Percentiles rank a stretch among this genome's conserved stretches.
Conservation (phyloP, 2,888 invertebrate genomes). For the Caenorhabditis sp. region DNA sequence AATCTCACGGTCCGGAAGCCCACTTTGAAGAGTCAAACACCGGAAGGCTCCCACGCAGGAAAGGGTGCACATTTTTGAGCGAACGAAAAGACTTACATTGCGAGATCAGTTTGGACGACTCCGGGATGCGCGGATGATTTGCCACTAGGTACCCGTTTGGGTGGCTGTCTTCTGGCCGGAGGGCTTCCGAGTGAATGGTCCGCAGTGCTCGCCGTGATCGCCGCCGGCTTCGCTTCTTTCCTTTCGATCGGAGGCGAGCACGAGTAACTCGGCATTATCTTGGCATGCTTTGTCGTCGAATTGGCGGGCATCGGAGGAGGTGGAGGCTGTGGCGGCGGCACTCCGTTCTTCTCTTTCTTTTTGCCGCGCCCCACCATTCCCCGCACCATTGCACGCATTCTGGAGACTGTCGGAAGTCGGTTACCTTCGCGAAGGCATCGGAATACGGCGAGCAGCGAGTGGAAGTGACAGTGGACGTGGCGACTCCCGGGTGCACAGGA, state of each 20-base stretch:
- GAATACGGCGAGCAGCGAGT: neutral
- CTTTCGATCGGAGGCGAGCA: constrained; percentile 39
- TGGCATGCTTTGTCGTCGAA: constrained; percentile 29
- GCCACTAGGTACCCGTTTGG: constrained; percentile 38
- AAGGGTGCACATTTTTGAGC: too few species aligned
- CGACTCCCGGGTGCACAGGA: constrained; percentile 2
- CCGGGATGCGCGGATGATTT: constrained; percentile 13
- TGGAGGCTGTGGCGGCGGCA: constrained; percentile 12
- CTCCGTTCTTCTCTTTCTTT: constrained; percentile 46
- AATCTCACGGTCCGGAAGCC: neutral
- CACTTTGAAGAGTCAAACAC: neutral
- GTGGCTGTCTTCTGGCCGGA: constrained; percentile 29
- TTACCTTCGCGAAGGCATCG: constrained; percentile 1
- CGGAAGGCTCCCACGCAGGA: too few species aligned
- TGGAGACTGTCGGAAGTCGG: neutral
- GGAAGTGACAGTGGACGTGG: constrained; percentile 3
- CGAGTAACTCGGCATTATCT: constrained; percentile 33
- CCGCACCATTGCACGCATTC: constrained; percentile 53
- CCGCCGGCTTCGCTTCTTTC: constrained; percentile 6
- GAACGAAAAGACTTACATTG: constrained; percentile 52
- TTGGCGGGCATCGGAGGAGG: neutral
- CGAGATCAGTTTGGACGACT: constrained; percentile 46
- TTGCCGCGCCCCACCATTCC: constrained; percentile 51
- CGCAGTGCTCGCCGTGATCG: neutral
- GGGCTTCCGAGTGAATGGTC: constrained; percentile 44